Percentiles rank a stretch among this genome's conserved stretches.
Evolutionary conservation across 1,140 invertebrate genomes (phyloP).

Genomic region (Heliconius melpomene): DNA sequence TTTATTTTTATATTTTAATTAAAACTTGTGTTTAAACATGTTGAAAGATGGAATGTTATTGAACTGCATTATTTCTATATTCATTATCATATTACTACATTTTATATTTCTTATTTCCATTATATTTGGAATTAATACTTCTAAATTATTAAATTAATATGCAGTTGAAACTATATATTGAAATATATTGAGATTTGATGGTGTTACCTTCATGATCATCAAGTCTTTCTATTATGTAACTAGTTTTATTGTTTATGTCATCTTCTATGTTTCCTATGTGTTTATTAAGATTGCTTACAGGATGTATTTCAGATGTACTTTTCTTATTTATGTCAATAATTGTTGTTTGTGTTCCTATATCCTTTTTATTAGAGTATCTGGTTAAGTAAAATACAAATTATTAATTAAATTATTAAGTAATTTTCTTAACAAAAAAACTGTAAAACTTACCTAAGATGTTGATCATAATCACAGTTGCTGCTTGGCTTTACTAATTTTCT

Average conservation of each 20-base stretch:
- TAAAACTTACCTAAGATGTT: neutral
- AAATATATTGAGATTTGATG: neutral
- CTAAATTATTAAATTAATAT: too few species aligned
- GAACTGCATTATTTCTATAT: too few species aligned
- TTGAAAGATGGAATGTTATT: too few species aligned
- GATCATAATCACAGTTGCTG: neutral
- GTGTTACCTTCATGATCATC: conserved; percentile 30
- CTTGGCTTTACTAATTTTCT: conserved; percentile 24
- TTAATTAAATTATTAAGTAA: neutral
- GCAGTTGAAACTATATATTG: too few species aligned
- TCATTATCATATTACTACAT: neutral
- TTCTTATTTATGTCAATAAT: neutral
- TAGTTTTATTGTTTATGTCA: neutral
- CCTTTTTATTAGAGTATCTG: neutral
- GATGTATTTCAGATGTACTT: neutral
- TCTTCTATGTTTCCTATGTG: neutral
- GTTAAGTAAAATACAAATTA: neutral
- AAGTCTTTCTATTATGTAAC: conserved; percentile 20
- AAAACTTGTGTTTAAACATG: neutral
- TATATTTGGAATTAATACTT: too few species aligned
- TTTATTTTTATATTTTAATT: neutral
- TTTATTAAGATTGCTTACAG: neutral
- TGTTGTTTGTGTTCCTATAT: neutral
- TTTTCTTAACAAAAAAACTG: neutral
- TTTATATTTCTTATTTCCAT: neutral